A percentile compares a stretch with the other conserved stretches of the same genome.
phyloP scores from a whole-genome alignment of 1,140 invertebrate genomes.

The Meteorus sp. region DNA sequence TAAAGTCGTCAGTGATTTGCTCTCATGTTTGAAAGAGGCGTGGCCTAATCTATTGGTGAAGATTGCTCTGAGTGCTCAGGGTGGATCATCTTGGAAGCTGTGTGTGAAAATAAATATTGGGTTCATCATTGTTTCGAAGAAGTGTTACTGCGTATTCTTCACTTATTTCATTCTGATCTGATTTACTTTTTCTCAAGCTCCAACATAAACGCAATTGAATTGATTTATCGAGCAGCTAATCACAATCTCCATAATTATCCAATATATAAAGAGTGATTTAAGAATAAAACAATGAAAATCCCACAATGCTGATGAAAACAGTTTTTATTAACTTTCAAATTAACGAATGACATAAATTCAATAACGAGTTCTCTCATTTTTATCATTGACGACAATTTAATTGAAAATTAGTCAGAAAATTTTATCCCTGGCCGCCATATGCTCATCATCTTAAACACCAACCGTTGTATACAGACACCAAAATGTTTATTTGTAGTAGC shows the following conservation, averaged over 20 bases:
- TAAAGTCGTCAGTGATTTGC: constrained; percentile 20
- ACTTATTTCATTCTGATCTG: not conserved
- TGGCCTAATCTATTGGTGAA: constrained; percentile 32
- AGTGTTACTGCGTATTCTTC: constrained; percentile 24
- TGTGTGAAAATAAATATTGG: constrained; percentile 44
- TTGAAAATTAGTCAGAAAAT: constrained; percentile 6
- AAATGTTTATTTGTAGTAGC: constrained; percentile 55
- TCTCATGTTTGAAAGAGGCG: constrained; percentile 39
- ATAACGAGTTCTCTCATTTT: too few species aligned
- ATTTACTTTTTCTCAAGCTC: too few species aligned
- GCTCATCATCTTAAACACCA: constrained; percentile 53
- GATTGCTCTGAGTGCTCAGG: constrained; percentile 33
- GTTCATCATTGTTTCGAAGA: constrained; percentile 34
- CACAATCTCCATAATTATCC: too few species aligned
- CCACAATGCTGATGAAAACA: too few species aligned
- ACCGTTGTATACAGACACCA: constrained; percentile 46
- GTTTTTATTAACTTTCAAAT: too few species aligned
- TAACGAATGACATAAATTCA: too few species aligned
- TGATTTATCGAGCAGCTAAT: too few species aligned
- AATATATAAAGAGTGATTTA: too few species aligned
- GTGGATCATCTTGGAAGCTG: constrained; percentile 36
- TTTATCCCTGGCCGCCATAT: constrained; percentile 51
- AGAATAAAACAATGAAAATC: too few species aligned
- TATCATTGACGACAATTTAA: constrained; percentile 5
- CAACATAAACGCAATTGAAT: too few species aligned